These are phyloP conservation scores for Pithys albifrons DNA, from an alignment of 2,113 vertebrate genomes.

Conservation along the genomic window DNA sequence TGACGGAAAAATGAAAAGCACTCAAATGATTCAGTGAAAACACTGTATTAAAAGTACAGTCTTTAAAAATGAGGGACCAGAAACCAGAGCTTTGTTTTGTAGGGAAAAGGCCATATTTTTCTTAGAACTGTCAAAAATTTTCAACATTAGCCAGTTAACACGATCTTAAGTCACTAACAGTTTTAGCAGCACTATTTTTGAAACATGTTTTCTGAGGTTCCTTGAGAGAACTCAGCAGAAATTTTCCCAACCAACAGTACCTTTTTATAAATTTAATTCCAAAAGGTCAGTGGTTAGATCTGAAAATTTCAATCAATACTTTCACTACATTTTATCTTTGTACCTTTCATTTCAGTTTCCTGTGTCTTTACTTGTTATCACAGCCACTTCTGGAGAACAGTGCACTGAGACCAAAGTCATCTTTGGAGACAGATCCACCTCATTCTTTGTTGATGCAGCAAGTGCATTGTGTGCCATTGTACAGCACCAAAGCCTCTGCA, in stretches of 20 bases:
- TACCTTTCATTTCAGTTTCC: background rate
- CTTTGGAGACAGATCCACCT: background rate
- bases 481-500: background rate
- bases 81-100: background rate
- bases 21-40: background rate
- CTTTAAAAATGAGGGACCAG: background rate
- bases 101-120: background rate
- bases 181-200: background rate
- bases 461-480: fast-evolving
- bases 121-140: background rate
- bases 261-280: background rate
- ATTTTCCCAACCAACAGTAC: background rate
- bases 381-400: background rate
- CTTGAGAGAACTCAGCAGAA: background rate
- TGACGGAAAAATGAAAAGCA: background rate
- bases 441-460: background rate
- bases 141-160: background rate
- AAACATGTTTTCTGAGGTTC: background rate
- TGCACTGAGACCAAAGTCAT: background rate
- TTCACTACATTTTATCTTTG: background rate
- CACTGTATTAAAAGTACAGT: background rate
- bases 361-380: background rate
- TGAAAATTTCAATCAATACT: background rate
- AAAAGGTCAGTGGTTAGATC: background rate
- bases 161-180: background rate